A percentile compares a stretch with the other conserved stretches of the same genome.
phyloP scores from a whole-genome alignment of 1,140 invertebrate genomes.

The Aphidius ervi region DNA sequence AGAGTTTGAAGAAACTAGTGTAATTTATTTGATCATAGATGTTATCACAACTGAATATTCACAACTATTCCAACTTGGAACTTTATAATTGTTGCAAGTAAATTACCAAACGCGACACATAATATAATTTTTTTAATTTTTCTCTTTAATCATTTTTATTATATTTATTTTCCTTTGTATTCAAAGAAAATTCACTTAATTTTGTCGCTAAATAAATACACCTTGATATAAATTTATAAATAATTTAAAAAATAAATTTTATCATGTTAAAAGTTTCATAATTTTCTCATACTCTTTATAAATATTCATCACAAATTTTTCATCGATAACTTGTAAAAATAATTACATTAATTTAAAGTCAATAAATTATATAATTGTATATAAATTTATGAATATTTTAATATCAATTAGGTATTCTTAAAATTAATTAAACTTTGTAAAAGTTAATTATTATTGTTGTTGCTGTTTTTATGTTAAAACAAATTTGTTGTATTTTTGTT shows the following conservation, averaged over 20 bases:
- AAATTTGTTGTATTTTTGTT: too few relatives aligned
- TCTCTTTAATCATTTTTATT: not conserved
- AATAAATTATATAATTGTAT: too few relatives aligned
- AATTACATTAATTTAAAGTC: too few relatives aligned
- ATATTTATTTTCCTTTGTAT: constrained; percentile 11
- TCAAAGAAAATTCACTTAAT: constrained; percentile 1
- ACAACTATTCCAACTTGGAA: constrained; percentile 40
- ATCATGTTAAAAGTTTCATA: constrained; percentile 46
- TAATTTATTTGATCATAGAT: constrained; percentile 45
- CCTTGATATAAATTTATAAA: constrained; percentile 39
- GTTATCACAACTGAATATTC: constrained; percentile 44
- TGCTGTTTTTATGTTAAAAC: too few relatives aligned
- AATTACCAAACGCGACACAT: constrained; percentile 31
- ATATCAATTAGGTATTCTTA: too few relatives aligned
- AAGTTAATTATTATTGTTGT: too few relatives aligned
- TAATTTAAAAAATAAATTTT: constrained; percentile 45
- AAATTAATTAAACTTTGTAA: too few relatives aligned
- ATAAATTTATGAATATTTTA: too few relatives aligned
- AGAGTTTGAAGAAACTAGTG: constrained; percentile 6
- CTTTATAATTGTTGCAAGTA: constrained; percentile 44
- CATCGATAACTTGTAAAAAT: not conserved
- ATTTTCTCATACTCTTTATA: constrained; percentile 29
- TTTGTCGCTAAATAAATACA: not conserved
- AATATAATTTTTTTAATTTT: not conserved
- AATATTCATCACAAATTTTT: constrained; percentile 19